Conservation (phyloP, 2,113 vertebrate species). For the Psephotus haematonotus region DNA sequence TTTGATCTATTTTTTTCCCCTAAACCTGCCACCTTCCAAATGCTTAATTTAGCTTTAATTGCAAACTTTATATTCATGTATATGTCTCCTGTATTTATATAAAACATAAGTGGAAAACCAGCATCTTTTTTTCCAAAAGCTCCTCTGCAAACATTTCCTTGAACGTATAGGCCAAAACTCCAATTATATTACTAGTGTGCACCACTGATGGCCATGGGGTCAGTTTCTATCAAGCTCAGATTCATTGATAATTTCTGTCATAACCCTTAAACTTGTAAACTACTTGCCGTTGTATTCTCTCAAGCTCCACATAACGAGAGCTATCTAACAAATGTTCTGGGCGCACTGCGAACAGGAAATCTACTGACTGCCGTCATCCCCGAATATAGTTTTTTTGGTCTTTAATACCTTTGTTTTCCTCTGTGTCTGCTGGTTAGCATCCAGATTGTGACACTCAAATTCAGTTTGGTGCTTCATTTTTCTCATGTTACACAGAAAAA, state of each 20-base stretch:
- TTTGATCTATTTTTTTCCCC: neutral
- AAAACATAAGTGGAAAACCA: neutral
- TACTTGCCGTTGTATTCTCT: neutral
- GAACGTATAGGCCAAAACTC: neutral
- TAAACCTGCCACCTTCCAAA: neutral
- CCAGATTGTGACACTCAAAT: neutral
- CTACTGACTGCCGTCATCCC: neutral
- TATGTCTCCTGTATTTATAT: too few species aligned
- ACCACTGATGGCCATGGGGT: fast-evolving
- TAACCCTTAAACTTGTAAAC: neutral
- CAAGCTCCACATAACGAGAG: neutral
- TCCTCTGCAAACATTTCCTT: neutral
- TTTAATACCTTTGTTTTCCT: neutral
- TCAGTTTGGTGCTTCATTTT: neutral
- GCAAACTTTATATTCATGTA: neutral
- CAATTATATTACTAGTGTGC: neutral
- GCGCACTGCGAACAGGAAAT: neutral
- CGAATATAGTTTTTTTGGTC: neutral
- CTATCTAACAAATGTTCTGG: neutral
- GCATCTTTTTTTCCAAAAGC: neutral
- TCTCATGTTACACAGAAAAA: neutral
- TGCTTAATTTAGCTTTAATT: neutral
- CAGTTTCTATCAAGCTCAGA: neutral
- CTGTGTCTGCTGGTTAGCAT: neutral
- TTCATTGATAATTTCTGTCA: neutral